Conservation (phyloP, 2,888 invertebrate genomes). For the Vesta saturnalis region DNA sequence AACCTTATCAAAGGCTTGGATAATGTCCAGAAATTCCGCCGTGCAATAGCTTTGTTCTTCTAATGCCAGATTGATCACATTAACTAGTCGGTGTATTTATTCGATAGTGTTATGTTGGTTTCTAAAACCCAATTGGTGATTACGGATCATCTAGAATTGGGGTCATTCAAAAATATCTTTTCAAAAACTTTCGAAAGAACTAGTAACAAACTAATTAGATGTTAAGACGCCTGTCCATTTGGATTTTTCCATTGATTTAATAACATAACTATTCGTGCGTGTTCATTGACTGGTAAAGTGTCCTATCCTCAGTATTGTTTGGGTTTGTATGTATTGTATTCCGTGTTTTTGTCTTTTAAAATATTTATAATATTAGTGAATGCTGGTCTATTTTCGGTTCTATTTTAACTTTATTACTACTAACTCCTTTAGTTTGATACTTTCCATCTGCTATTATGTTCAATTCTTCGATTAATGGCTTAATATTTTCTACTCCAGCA, state of each 20-base stretch:
- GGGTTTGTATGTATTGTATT: constrained; percentile 17
- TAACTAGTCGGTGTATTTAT: too few species aligned
- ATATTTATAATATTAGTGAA: constrained; percentile 15
- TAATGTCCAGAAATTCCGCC: constrained; percentile 3
- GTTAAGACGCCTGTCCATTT: not conserved
- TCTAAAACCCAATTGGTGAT: constrained; percentile 16
- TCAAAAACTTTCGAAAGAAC: constrained; percentile 16
- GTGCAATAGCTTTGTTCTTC: constrained; percentile 6
- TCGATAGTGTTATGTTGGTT: too few species aligned
- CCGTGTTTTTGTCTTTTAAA: constrained; percentile 15
- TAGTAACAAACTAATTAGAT: not conserved
- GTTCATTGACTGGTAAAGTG: constrained; percentile 1
- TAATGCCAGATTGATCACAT: not conserved
- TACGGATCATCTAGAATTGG: not conserved
- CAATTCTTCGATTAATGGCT: constrained; percentile 9
- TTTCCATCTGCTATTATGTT: not conserved
- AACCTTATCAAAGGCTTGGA: too few species aligned
- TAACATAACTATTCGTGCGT: constrained; percentile 7
- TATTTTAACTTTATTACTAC: too few species aligned
- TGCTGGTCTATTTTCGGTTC: constrained; percentile 4
- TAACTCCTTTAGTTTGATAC: too few species aligned
- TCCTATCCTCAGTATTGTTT: not conserved
- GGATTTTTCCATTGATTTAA: constrained; percentile 5
- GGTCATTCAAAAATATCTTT: not conserved
- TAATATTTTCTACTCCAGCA: constrained; percentile 24